Conservation (phyloP, 2,797 vertebrate genomes). For the Benthosema pterotum region DNA sequence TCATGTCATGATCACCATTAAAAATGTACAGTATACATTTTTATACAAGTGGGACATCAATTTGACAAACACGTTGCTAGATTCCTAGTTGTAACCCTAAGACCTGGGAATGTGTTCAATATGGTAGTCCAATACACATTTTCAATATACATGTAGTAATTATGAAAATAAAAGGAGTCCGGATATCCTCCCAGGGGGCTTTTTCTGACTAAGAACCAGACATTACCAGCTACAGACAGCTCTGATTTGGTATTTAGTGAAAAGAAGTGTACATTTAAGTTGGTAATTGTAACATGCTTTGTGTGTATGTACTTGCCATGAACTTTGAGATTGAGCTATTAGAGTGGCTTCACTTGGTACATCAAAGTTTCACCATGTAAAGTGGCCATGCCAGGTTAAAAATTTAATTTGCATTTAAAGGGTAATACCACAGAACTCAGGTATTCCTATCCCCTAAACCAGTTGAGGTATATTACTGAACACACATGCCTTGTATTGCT, state of each 20-base stretch:
- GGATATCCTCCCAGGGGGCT: constrained; percentile 69
- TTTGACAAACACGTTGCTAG: constrained; percentile 30
- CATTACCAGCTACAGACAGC: constrained; percentile 46
- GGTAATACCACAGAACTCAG: constrained; percentile 54
- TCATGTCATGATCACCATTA: too few species aligned
- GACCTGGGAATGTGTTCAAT: constrained; percentile 26
- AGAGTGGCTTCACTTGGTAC: constrained; percentile 51
- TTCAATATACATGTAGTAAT: too few species aligned
- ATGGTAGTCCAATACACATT: neutral
- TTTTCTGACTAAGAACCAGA: constrained; percentile 57
- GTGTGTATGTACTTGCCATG: constrained; percentile 57
- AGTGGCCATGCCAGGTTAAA: constrained; percentile 33
- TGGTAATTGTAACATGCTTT: constrained; percentile 54
- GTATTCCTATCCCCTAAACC: neutral
- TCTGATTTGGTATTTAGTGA: constrained; percentile 62
- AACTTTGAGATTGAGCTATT: constrained; percentile 55
- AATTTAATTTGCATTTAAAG: constrained; percentile 58
- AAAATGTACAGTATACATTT: constrained; percentile 44
- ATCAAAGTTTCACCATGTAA: constrained; percentile 46
- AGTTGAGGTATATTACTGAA: constrained; percentile 25
- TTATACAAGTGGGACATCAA: constrained; percentile 15
- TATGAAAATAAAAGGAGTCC: too few species aligned
- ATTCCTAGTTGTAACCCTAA: constrained; percentile 8
- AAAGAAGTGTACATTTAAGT: constrained; percentile 58
- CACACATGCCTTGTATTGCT: constrained; percentile 3